phyloP scores from a whole-genome alignment of 2,888 invertebrate species.

The Corbicula japonica region DNA sequence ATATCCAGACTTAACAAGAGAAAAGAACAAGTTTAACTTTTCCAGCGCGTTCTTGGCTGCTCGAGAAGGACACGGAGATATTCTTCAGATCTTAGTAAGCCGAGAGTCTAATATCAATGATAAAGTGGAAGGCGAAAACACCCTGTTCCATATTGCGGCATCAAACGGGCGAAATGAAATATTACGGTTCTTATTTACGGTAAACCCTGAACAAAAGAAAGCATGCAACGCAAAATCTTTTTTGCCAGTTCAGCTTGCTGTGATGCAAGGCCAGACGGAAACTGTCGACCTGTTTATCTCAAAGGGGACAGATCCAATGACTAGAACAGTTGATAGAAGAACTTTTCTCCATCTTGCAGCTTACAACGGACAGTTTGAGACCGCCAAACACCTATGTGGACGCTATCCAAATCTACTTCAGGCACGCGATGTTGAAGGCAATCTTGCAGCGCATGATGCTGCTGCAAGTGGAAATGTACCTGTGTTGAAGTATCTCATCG shows the following conservation, averaged over 20 bases:
- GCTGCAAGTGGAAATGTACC: constrained; percentile 58
- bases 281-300: constrained; percentile 36
- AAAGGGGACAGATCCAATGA: constrained; percentile 8
- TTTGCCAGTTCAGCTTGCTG: constrained; percentile 49
- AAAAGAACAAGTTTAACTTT: constrained; percentile 40
- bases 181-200: constrained; percentile 26
- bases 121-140: constrained; percentile 33
- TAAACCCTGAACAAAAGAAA: constrained; percentile 29
- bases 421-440: constrained; percentile 47
- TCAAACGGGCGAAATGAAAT: constrained; percentile 45
- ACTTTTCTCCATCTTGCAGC: constrained; percentile 58
- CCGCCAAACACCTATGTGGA: constrained; percentile 37
- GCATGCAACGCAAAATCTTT: constrained; percentile 36
- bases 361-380: constrained; percentile 37
- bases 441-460: constrained; percentile 63
- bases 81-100: constrained; percentile 32
- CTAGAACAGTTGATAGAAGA: constrained; percentile 52
- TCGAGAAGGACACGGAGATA: constrained; percentile 53
- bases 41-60: constrained; percentile 51
- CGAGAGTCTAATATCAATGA: constrained; percentile 8
- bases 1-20: constrained; percentile 30
- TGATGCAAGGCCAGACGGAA: constrained; percentile 40
- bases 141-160: constrained; percentile 55
- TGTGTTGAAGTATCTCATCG: constrained; percentile 37
- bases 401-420: constrained; percentile 35